A percentile compares a stretch with the other conserved stretches of the same genome.
Conservation (phyloP, 2,888 invertebrate genomes). For the Shargacucullia verbasci region DNA sequence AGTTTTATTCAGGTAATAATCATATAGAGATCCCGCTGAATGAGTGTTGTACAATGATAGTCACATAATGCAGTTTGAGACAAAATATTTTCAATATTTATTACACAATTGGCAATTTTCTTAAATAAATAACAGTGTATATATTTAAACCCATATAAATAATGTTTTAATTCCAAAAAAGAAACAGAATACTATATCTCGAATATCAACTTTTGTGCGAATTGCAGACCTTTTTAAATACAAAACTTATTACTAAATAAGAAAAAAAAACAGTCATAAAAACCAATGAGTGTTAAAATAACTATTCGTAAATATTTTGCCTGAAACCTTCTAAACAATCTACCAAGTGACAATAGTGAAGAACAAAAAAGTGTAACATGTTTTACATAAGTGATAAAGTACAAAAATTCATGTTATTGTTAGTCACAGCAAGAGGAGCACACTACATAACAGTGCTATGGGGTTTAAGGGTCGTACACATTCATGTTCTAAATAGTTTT, state of each 20-base stretch:
- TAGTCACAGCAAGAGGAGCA: slow-evolving; percentile 17
- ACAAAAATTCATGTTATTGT: slow-evolving; percentile 16
- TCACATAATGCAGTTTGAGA: slow-evolving; percentile 20
- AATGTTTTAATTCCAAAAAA: slow-evolving; percentile 7
- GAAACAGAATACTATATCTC: slow-evolving; percentile 13
- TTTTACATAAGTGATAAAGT: slow-evolving; percentile 2
- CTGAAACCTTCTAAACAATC: slow-evolving; percentile 8
- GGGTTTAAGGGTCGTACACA: slow-evolving; percentile 27
- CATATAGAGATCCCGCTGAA: neutral
- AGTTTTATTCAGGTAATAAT: neutral
- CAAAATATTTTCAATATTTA: slow-evolving; percentile 24
- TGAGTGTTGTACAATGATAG: slow-evolving; percentile 31
- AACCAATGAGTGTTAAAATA: neutral
- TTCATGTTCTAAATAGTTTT: slow-evolving; percentile 43
- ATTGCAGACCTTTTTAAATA: slow-evolving; percentile 11
- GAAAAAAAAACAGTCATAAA: slow-evolving; percentile 1
- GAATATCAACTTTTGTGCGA: slow-evolving; percentile 17
- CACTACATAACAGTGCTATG: slow-evolving; percentile 14
- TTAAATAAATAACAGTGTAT: slow-evolving; percentile 6
- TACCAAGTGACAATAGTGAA: slow-evolving; percentile 18
- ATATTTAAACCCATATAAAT: slow-evolving; percentile 3
- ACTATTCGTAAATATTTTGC: slow-evolving; percentile 30
- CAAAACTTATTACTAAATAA: slow-evolving; percentile 17
- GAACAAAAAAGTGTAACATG: slow-evolving; percentile 31
- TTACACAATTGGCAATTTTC: slow-evolving; percentile 1